Evolutionary conservation across 2,888 invertebrate species (phyloP).

Genomic region (Acanthosepion lycidas): DNA sequence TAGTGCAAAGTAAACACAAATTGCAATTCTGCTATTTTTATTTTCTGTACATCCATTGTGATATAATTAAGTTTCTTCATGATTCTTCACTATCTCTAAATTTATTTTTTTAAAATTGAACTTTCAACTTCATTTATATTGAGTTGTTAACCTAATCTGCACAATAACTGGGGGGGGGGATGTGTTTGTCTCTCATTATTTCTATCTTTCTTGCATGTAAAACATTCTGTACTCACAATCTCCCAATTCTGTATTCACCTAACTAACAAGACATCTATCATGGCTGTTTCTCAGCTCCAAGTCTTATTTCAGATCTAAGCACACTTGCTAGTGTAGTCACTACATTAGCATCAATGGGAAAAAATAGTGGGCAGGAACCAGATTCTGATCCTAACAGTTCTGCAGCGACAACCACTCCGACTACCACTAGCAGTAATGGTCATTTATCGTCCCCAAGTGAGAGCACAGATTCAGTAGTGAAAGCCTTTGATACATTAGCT

Average conservation of each 20-base stretch:
- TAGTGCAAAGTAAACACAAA: no score
- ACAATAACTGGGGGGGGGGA: no score
- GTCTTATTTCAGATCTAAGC: slow-evolving; percentile 72
- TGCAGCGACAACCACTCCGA: not conserved
- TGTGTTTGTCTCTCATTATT: not conserved
- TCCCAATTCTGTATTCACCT: not conserved
- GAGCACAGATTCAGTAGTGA: slow-evolving; percentile 78
- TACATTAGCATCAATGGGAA: slow-evolving; percentile 75
- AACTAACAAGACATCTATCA: not conserved
- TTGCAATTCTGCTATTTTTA: no score
- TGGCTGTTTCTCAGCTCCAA: slow-evolving; percentile 39
- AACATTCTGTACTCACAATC: not conserved
- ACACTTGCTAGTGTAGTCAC: slow-evolving; percentile 77
- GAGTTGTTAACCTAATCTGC: no score
- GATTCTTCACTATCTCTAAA: no score
- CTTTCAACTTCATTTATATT: no score
- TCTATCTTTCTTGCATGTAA: not conserved
- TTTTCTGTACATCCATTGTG: no score
- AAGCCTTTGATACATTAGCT: slow-evolving; percentile 84
- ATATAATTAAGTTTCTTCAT: no score
- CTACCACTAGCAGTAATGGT: slow-evolving; percentile 49
- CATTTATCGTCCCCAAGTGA: slow-evolving; percentile 48
- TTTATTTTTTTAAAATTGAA: no score
- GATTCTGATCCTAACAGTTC: slow-evolving; percentile 49
- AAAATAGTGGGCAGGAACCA: slow-evolving; percentile 60